A percentile compares a stretch with the other conserved stretches of the same genome.
Conservation (phyloP, 2,113 vertebrate species). For the Osmerus eperlanus region DNA sequence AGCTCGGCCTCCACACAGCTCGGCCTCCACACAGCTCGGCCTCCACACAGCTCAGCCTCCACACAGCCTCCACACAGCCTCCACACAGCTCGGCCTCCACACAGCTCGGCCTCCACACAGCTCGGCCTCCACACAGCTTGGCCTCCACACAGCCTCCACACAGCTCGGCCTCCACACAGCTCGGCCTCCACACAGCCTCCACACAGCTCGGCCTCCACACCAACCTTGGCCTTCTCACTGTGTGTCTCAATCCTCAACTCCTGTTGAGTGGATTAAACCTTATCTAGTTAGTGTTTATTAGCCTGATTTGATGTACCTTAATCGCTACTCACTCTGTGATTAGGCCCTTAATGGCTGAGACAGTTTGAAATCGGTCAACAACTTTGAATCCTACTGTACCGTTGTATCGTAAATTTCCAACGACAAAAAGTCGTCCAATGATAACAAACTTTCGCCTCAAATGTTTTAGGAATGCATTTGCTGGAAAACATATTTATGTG, state of each 20-base stretch:
- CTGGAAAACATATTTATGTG: constrained; percentile 35
- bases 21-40: too few relatives aligned
- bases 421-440: neutral
- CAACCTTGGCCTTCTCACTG: neutral
- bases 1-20: too few relatives aligned
- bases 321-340: constrained; percentile 35
- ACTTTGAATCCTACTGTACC: neutral
- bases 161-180: too few relatives aligned
- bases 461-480: neutral
- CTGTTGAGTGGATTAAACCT: constrained; percentile 40
- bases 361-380: constrained; percentile 10
- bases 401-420: constrained; percentile 31
- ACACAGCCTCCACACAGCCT: too few relatives aligned
- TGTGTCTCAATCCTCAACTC: constrained; percentile 15
- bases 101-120: too few relatives aligned
- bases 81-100: too few relatives aligned
- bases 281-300: constrained; percentile 28
- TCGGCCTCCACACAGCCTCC: too few relatives aligned
- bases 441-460: constrained; percentile 15
- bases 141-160: too few relatives aligned
- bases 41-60: too few relatives aligned
- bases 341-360: constrained; percentile 36
- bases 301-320: constrained; percentile 22
- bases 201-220: too few relatives aligned
- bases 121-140: too few relatives aligned